These are phyloP conservation scores for Nineta flava DNA, from an alignment of 2,888 invertebrate genomes.

Conservation along the genomic window DNA sequence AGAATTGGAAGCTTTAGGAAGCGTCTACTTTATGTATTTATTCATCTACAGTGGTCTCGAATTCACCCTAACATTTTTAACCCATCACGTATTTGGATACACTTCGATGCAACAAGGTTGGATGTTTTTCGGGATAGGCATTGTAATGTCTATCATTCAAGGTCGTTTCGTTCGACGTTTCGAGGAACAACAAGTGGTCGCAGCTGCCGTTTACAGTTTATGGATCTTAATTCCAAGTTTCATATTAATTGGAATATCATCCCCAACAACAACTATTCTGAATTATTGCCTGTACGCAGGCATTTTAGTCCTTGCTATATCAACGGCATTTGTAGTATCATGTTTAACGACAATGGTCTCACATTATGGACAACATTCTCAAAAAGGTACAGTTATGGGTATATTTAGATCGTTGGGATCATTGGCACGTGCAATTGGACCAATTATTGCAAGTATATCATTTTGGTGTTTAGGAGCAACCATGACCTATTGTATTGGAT, in stretches of 20 bases:
- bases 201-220: slow-evolving; percentile 58
- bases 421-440: slow-evolving; percentile 82
- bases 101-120: slow-evolving; percentile 93
- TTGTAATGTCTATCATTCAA: slow-evolving; percentile 82
- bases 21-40: slow-evolving; percentile 77
- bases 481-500: slow-evolving; percentile 67
- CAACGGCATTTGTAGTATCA: slow-evolving; percentile 87
- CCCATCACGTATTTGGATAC: slow-evolving; percentile 81
- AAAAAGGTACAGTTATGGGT: slow-evolving; percentile 87
- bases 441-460: slow-evolving; percentile 70
- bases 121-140: slow-evolving; percentile 90
- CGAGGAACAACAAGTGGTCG: slow-evolving; percentile 51
- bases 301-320: slow-evolving; percentile 74
- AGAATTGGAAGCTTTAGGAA: slow-evolving; percentile 50
- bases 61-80: slow-evolving; percentile 92
- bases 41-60: slow-evolving; percentile 93
- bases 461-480: slow-evolving; percentile 86
- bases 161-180: slow-evolving; percentile 77
- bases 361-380: slow-evolving; percentile 56
- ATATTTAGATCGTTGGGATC: slow-evolving; percentile 90
- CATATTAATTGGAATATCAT: slow-evolving; percentile 63
- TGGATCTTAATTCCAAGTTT: slow-evolving; percentile 77
- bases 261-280: slow-evolving; percentile 20
- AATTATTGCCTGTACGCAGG: slow-evolving; percentile 54
- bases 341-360: slow-evolving; percentile 90